Conservation (phyloP, 2,888 invertebrate genomes). For the Meganola albula region DNA sequence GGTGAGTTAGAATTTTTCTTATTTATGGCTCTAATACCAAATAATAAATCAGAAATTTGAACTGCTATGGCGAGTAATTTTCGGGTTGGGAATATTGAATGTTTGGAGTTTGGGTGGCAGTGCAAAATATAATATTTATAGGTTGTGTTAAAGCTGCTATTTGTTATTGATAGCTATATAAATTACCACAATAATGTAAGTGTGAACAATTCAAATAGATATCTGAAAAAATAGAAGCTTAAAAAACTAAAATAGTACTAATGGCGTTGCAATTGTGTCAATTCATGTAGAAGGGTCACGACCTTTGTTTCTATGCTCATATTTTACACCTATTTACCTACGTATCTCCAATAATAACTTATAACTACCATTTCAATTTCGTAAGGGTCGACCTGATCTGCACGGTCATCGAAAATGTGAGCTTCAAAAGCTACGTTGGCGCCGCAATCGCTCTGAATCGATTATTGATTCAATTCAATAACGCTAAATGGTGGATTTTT, state of each 20-base stretch:
- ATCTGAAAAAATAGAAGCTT: no score
- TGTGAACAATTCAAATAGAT: no score
- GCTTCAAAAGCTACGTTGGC: slow-evolving; percentile 22
- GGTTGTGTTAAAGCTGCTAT: no score
- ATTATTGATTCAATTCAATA: slow-evolving; percentile 26
- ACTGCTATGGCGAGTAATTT: slow-evolving; percentile 21
- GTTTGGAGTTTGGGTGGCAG: slow-evolving; percentile 21
- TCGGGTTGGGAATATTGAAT: slow-evolving; percentile 22
- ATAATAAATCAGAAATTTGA: slow-evolving; percentile 28
- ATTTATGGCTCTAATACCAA: slow-evolving; percentile 30
- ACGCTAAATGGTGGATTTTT: slow-evolving; percentile 18
- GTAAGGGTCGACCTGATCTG: slow-evolving; percentile 33
- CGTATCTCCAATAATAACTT: slow-evolving; percentile 24
- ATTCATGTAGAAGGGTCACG: no score
- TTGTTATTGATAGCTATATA: no score
- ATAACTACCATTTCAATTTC: slow-evolving; percentile 41
- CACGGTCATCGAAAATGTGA: slow-evolving; percentile 34
- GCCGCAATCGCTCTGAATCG: slow-evolving; percentile 23
- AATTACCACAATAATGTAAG: no score
- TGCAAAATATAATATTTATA: no score
- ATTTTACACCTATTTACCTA: slow-evolving; percentile 31
- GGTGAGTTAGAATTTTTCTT: slow-evolving; percentile 78
- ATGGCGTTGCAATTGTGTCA: no score
- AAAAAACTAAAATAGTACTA: no score
- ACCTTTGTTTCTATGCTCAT: slow-evolving; percentile 26